Evolutionary conservation across 1,140 invertebrate species (phyloP).

Genomic region (Penaeus chinensis): DNA sequence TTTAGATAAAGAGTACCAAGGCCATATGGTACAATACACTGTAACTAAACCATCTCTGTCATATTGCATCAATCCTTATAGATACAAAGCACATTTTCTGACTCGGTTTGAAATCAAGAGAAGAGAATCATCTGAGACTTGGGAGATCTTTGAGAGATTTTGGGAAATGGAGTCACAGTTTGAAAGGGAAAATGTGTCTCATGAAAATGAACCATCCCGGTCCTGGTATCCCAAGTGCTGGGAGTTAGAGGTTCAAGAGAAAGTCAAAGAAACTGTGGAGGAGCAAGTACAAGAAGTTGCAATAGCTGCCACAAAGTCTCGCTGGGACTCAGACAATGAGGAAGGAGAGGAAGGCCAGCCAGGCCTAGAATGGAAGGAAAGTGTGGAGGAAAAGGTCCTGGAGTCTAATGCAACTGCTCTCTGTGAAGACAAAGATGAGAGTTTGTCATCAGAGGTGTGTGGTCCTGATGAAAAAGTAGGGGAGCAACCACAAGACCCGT

Average conservation of each 20-base stretch:
- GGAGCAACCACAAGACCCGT: not conserved
- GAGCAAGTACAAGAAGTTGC: slow-evolving; percentile 7
- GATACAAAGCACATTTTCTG: slow-evolving; percentile 29
- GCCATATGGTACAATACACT: slow-evolving; percentile 36
- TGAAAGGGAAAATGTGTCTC: not conserved
- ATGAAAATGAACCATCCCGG: not conserved
- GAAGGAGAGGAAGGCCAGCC: not conserved
- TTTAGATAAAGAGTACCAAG: slow-evolving; percentile 36
- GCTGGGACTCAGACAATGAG: slow-evolving; percentile 56
- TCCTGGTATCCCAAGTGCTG: slow-evolving; percentile 34
- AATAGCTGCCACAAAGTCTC: slow-evolving; percentile 34
- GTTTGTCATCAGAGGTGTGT: not conserved
- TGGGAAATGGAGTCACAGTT: not conserved
- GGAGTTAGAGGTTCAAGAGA: slow-evolving; percentile 3
- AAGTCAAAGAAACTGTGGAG: not conserved
- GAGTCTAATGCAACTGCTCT: not conserved
- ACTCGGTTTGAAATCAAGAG: slow-evolving; percentile 6
- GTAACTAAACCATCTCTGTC: slow-evolving; percentile 32
- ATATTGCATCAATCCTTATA: slow-evolving; percentile 30
- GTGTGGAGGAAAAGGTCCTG: not conserved
- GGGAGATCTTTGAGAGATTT: slow-evolving; percentile 33
- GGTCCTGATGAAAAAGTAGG: not conserved
- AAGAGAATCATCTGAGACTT: slow-evolving; percentile 9
- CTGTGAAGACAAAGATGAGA: not conserved
- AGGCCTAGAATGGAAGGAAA: not conserved